Evolutionary conservation across 2,888 invertebrate genomes (phyloP), one percentile per base, ranked within the genome.

Genomic region (Caenorhabditis sulstoni): DNA sequence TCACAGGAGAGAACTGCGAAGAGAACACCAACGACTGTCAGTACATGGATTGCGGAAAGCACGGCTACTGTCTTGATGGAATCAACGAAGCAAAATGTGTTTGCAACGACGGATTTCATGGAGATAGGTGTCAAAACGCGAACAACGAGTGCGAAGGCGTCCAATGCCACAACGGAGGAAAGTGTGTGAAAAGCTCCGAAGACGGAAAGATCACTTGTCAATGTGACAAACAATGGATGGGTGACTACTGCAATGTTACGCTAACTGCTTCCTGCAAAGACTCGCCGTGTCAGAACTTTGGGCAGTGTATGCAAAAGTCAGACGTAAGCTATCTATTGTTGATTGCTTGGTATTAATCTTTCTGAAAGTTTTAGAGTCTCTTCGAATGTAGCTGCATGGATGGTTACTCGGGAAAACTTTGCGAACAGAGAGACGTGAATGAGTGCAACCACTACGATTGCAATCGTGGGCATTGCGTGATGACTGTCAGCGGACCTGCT

Each of bases 1-100:
- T 85, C 71, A 80, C 75, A 18, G 89, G 89, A 0, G 79, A 79
- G 8, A 68, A 75, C 37, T 89, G 89, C 53, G 81, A 85, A 47
- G 67, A 58, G n/a, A 83, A 84, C 23, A 67, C 85, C 52, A 85
- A 89, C 41, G 78, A 83, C 14, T 89, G 88, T 62, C 55, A 76
- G 8, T 73, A 49, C 20, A 39, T 73, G 52, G 64, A 79, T 20
- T 79, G 79, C 20, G 79, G 79, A 16, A 73, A 73, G 8, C 35
- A 82, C 64, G 86, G 86, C 22, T 62, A 82, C 41, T 86, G 86
- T 44, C 14, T 82, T 5, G 86, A 86, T 68, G 75, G 73, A 47
- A 76, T 82, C 8, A 70, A 81, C 37, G 71, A 79, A 8, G 76
- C 81, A 11, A 67, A 78, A 45, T 89, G 89, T 67, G 58, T 81